Evolutionary conservation across 2,797 vertebrate genomes (phyloP).

Genomic region (Phataginus tricuspis): DNA sequence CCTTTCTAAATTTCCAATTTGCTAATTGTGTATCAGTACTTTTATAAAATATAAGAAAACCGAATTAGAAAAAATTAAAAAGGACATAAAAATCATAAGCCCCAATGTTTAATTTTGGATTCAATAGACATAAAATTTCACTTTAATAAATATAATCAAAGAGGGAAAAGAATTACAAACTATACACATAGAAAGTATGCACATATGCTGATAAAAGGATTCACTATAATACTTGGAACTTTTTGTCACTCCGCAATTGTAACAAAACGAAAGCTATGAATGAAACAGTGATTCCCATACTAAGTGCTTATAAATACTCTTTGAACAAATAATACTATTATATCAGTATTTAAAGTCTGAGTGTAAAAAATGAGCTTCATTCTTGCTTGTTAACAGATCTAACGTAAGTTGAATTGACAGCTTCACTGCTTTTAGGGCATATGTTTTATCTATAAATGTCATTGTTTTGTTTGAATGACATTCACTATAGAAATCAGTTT

Average conservation of each 20-base stretch:
- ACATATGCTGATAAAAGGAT: neutral
- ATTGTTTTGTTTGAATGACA: neutral
- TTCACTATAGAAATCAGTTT: neutral
- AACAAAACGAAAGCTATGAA: neutral
- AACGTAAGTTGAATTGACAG: neutral
- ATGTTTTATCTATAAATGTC: neutral
- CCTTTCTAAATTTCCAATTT: neutral
- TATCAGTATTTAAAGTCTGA: neutral
- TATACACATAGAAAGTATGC: neutral
- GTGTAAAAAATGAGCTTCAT: neutral
- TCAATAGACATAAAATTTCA: neutral
- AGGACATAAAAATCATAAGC: neutral
- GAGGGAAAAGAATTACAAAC: neutral
- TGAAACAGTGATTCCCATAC: neutral
- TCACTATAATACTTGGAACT: neutral
- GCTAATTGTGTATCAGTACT: neutral
- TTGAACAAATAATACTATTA: neutral
- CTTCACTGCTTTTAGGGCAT: neutral
- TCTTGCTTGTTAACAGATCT: neutral
- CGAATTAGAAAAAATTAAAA: slow-evolving; percentile 37
- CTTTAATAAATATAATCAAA: neutral
- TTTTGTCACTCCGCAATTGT: neutral
- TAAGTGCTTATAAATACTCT: neutral
- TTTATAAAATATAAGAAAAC: slow-evolving; percentile 30
- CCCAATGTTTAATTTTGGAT: neutral